phyloP scores from a whole-genome alignment of 2,113 vertebrate species.

The Pogonocichla stellata region DNA sequence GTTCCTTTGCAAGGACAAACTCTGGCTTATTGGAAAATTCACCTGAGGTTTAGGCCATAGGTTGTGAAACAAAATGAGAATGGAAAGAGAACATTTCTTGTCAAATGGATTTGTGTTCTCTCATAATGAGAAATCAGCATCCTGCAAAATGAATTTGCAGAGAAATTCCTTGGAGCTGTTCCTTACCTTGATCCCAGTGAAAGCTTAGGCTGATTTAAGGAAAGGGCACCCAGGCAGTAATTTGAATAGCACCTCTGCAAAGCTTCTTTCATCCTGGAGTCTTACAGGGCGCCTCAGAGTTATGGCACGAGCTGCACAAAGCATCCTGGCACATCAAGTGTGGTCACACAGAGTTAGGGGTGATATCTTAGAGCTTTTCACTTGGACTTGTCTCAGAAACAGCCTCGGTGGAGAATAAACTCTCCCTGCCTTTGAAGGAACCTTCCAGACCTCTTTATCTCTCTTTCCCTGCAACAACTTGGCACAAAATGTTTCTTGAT shows the following conservation, averaged over 20 bases:
- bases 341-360: background rate
- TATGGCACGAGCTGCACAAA: background rate
- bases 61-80: slow-evolving; percentile 38
- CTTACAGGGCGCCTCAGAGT: background rate
- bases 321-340: background rate
- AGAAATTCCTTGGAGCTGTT: slow-evolving; percentile 24
- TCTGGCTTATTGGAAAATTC: background rate
- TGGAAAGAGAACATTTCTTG: background rate
- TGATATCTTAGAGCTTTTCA: background rate
- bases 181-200: background rate
- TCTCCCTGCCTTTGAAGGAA: background rate
- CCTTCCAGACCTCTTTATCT: background rate
- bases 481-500: background rate
- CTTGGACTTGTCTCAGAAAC: background rate
- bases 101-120: slow-evolving; percentile 31
- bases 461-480: background rate
- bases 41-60: slow-evolving; percentile 6
- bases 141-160: background rate
- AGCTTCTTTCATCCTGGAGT: background rate
- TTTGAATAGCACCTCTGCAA: background rate
- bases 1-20: background rate
- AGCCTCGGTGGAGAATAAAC: background rate
- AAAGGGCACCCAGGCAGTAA: background rate
- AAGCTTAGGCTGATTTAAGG: background rate
- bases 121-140: slow-evolving; percentile 44